A percentile compares a stretch with the other conserved stretches of the same genome.
Evolutionary conservation across 2,113 vertebrate genomes (phyloP).

Genomic region (Gopherus evgoodei): DNA sequence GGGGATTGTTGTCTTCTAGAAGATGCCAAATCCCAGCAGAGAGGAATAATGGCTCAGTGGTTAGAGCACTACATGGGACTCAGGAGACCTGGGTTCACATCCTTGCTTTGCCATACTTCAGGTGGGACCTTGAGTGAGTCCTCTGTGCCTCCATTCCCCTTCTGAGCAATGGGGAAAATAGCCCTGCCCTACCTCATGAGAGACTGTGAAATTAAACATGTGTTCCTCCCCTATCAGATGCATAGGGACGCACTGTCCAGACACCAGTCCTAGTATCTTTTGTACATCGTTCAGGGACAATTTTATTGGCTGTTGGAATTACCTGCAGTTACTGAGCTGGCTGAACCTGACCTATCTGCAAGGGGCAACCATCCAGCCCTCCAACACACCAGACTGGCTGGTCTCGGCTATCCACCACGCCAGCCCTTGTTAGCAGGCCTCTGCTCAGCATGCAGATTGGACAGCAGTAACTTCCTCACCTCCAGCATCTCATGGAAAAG

Average conservation of each 20-base stretch:
- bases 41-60: not conserved
- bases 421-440: no score
- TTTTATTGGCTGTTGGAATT: not conserved
- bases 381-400: fast-evolving
- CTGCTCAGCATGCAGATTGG: not conserved
- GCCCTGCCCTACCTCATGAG: not conserved
- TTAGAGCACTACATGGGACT: not conserved
- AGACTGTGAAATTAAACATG: fast-evolving
- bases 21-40: not conserved
- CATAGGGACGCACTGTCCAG: not conserved
- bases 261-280: not conserved
- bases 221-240: not conserved
- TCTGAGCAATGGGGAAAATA: not conserved
- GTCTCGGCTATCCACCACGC: no score
- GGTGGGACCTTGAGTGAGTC: fast-evolving
- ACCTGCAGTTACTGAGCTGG: not conserved
- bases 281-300: constrained; percentile 11
- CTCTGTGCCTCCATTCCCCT: fast-evolving
- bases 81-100: not conserved
- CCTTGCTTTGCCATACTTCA: not conserved
- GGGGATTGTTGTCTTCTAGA: not conserved
- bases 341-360: not conserved
- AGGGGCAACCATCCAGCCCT: not conserved
- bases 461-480: fast-evolving
- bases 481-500: not conserved